Percentiles rank a stretch among this genome's conserved stretches.
Conservation (phyloP, 2,888 invertebrate species). For the Hypselothyrea guttata region DNA sequence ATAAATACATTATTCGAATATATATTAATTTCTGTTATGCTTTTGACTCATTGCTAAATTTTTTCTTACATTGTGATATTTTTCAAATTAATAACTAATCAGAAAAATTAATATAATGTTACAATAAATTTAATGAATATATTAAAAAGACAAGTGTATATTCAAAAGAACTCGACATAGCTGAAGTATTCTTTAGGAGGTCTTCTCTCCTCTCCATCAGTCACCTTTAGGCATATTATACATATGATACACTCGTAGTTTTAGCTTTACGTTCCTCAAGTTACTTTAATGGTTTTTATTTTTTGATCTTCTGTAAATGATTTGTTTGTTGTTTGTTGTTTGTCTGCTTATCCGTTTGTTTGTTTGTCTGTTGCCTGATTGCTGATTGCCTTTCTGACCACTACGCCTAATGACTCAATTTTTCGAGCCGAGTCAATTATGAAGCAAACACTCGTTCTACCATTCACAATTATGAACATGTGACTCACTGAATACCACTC, state of each 20-base stretch:
- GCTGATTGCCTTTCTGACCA: constrained; percentile 52
- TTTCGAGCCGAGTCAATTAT: constrained; percentile 61
- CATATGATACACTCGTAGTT: too few relatives aligned
- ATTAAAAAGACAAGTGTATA: too few relatives aligned
- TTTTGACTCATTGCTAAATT: too few relatives aligned
- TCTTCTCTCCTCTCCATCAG: too few relatives aligned
- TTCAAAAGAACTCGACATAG: too few relatives aligned
- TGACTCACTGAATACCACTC: constrained; percentile 45
- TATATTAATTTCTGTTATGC: too few relatives aligned
- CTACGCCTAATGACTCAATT: constrained; percentile 70
- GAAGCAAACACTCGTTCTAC: constrained; percentile 20
- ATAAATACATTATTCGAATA: too few relatives aligned
- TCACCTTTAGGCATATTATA: constrained; percentile 8
- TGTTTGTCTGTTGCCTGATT: constrained; percentile 35
- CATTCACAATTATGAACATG: constrained; percentile 59
- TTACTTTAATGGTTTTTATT: constrained; percentile 44
- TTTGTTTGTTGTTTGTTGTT: constrained; percentile 26
- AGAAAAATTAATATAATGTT: too few relatives aligned
- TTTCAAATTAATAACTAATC: too few relatives aligned
- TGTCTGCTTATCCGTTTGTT: constrained; percentile 18
- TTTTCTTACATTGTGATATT: too few relatives aligned
- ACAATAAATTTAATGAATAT: too few relatives aligned
- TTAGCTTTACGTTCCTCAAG: constrained; percentile 37
- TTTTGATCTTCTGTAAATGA: not conserved
- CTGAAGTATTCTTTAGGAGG: too few relatives aligned